Conservation (phyloP, 2,113 vertebrate species). For the Balaeniceps rex region DNA sequence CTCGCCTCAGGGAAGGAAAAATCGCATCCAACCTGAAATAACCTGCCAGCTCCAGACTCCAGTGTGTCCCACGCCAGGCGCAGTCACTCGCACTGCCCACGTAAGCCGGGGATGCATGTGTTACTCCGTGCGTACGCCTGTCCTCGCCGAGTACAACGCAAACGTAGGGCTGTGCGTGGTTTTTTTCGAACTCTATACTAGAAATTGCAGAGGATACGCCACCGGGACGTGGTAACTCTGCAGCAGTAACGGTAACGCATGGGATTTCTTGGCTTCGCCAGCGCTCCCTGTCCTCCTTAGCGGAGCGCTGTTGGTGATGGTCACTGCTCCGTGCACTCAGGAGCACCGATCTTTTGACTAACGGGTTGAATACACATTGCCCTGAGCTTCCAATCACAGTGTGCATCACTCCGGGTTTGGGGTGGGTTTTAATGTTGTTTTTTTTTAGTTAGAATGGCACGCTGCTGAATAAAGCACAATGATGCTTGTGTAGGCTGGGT, state of each 20-base stretch:
- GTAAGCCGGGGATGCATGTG: not conserved
- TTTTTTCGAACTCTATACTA: not conserved
- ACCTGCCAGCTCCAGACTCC: not conserved
- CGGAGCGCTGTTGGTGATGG: not conserved
- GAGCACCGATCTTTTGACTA: not conserved
- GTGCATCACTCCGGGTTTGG: not conserved
- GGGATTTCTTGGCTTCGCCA: not conserved
- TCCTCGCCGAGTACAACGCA: fast-evolving
- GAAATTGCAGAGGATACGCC: not conserved
- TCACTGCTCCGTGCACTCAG: not conserved
- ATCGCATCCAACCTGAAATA: not conserved
- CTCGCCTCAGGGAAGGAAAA: not conserved
- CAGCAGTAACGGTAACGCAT: fast-evolving
- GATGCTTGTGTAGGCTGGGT: not conserved
- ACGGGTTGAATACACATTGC: not conserved
- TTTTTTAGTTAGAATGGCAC: not conserved
- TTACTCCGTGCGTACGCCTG: not conserved
- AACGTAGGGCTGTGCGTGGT: not conserved
- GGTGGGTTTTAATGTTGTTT: not conserved
- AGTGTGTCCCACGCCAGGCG: not conserved
- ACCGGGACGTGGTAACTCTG: fast-evolving
- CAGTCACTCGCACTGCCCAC: not conserved
- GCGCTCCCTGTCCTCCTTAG: fast-evolving
- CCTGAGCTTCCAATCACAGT: not conserved
- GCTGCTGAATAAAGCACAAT: not conserved